phyloP scores from a whole-genome alignment of 2,888 invertebrate species.

The Matsumyia berberina region DNA sequence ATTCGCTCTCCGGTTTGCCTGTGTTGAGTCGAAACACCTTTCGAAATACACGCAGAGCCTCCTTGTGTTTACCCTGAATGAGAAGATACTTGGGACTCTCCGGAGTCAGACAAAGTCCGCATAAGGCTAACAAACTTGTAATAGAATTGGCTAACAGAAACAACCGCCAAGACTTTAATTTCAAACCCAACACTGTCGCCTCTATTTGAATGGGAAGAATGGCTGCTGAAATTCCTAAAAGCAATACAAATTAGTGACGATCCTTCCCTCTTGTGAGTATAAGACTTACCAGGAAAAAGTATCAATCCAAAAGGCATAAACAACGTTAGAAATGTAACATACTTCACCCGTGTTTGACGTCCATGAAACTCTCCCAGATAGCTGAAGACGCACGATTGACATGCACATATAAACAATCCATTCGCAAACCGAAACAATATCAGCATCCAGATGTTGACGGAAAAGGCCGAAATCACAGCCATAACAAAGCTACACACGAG shows the following conservation, averaged over 20 bases:
- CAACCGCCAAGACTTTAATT: slow-evolving; percentile 90
- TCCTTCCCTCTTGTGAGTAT: too few relatives aligned
- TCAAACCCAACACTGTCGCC: slow-evolving; percentile 85
- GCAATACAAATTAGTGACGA: slow-evolving; percentile 27
- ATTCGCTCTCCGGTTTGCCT: slow-evolving; percentile 83
- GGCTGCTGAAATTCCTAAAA: slow-evolving; percentile 88
- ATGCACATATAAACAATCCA: slow-evolving; percentile 86
- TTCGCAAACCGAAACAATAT: slow-evolving; percentile 87
- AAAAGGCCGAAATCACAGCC: slow-evolving; percentile 86
- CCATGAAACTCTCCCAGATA: slow-evolving; percentile 87
- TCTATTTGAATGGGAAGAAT: slow-evolving; percentile 87
- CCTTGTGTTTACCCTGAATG: slow-evolving; percentile 86
- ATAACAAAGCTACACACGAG: slow-evolving; percentile 85
- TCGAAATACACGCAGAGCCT: slow-evolving; percentile 87
- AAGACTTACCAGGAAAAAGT: slow-evolving; percentile 85
- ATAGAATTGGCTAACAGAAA: slow-evolving; percentile 88
- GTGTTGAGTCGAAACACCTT: slow-evolving; percentile 86
- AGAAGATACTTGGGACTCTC: slow-evolving; percentile 92
- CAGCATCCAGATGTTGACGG: slow-evolving; percentile 86
- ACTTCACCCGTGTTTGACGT: slow-evolving; percentile 84
- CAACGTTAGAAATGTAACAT: slow-evolving; percentile 86
- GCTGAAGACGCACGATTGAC: slow-evolving; percentile 86
- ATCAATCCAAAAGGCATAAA: slow-evolving; percentile 86
- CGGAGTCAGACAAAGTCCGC: slow-evolving; percentile 87
- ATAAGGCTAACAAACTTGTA: slow-evolving; percentile 87